Conservation (phyloP, 2,113 vertebrate genomes). For the Vulpes vulpes region DNA sequence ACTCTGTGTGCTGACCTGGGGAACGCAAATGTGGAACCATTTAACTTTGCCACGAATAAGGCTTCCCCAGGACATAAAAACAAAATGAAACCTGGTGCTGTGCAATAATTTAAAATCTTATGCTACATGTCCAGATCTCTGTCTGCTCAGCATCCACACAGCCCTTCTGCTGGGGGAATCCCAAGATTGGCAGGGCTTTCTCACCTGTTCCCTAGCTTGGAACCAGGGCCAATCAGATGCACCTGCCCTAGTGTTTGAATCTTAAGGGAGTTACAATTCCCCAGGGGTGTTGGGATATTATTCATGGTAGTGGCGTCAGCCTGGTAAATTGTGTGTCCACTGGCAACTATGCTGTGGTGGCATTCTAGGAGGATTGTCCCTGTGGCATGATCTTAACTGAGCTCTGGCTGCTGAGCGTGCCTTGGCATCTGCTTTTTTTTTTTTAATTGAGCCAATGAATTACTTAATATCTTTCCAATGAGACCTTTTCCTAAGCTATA, state of each 20-base stretch:
- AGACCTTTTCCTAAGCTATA: neutral
- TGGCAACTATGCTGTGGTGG: accelerated
- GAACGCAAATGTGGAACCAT: neutral
- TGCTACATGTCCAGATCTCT: neutral
- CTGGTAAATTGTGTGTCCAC: neutral
- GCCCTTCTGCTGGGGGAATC: neutral
- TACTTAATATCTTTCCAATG: neutral
- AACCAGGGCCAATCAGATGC: neutral
- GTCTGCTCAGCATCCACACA: neutral
- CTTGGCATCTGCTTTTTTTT: neutral
- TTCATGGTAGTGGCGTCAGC: neutral
- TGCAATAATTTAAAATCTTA: neutral
- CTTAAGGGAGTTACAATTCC: neutral
- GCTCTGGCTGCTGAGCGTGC: neutral
- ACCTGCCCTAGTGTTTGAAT: neutral
- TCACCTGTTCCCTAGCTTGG: neutral
- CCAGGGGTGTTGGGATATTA: neutral
- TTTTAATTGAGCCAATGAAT: neutral
- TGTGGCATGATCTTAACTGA: neutral
- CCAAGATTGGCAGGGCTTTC: neutral
- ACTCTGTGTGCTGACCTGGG: neutral
- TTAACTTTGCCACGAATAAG: neutral
- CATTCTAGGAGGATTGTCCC: neutral
- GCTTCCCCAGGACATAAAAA: neutral
- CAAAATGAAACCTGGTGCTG: neutral